Percentiles rank a stretch among this genome's conserved stretches.
Conservation (phyloP, 35 echinoderm and acorn worm genomes). For the Lytechinus pictus region DNA sequence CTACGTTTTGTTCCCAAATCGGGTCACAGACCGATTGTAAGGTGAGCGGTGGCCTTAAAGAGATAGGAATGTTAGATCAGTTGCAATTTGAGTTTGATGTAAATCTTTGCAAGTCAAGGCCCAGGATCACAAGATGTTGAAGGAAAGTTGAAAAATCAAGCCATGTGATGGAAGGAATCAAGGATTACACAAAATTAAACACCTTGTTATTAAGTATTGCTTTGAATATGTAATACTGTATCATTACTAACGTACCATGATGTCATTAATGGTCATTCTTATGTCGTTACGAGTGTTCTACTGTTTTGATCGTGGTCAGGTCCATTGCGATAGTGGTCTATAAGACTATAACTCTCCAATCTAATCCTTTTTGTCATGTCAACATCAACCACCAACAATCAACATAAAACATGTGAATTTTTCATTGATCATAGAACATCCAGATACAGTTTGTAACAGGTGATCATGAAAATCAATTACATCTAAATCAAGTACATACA, state of each 20-base stretch:
- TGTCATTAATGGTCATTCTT: neutral
- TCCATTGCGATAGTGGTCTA: neutral
- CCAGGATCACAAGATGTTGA: neutral
- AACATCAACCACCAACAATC: neutral
- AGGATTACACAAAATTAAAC: neutral
- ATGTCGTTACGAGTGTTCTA: neutral
- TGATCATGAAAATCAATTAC: neutral
- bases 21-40: no score
- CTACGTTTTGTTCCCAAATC: no score
- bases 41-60: no score
- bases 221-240: neutral
- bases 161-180: neutral
- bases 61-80: no score
- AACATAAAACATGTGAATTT: neutral
- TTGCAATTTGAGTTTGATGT: no score
- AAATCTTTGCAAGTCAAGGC: no score
- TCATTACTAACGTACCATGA: neutral
- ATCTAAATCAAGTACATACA: neutral
- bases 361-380: neutral
- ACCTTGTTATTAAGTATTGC: neutral
- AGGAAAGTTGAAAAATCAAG: neutral
- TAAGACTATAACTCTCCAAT: no score
- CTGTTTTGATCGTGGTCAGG: neutral
- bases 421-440: neutral
- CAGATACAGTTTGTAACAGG: neutral